Evolutionary conservation across 1,140 invertebrate species (phyloP).

Genomic region (Patella vulgata): DNA sequence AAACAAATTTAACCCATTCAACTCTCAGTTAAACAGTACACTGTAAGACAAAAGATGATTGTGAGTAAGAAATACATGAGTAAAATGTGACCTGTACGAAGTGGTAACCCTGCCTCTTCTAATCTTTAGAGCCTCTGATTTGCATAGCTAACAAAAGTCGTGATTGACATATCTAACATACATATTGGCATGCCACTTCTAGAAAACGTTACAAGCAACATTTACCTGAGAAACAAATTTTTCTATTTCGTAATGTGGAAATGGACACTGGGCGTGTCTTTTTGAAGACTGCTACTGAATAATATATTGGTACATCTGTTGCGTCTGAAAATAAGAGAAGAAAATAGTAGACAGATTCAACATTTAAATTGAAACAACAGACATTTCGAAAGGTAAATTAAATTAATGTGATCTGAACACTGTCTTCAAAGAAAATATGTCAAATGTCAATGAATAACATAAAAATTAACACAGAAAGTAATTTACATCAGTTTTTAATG

Average conservation of each 20-base stretch:
- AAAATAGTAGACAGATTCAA: background rate
- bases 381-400: background rate
- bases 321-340: slow-evolving; percentile 65
- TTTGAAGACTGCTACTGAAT: slow-evolving; percentile 87
- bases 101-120: no score
- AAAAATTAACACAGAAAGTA: background rate
- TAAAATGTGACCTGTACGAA: no score
- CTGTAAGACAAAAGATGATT: background rate
- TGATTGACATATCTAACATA: no score
- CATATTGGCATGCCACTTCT: no score
- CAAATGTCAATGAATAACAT: no score
- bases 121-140: no score
- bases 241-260: slow-evolving; percentile 75
- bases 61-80: no score
- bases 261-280: slow-evolving; percentile 75
- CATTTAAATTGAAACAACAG: slow-evolving; percentile 2
- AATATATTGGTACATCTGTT: slow-evolving; percentile 74
- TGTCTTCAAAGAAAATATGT: no score
- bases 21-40: no score
- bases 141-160: no score
- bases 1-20: slow-evolving; percentile 1
- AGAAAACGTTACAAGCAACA: no score
- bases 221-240: slow-evolving; percentile 75
- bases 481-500: background rate
- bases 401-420: no score